Conservation (phyloP, 2,888 invertebrate species). For the Yponomeuta cagnagella region DNA sequence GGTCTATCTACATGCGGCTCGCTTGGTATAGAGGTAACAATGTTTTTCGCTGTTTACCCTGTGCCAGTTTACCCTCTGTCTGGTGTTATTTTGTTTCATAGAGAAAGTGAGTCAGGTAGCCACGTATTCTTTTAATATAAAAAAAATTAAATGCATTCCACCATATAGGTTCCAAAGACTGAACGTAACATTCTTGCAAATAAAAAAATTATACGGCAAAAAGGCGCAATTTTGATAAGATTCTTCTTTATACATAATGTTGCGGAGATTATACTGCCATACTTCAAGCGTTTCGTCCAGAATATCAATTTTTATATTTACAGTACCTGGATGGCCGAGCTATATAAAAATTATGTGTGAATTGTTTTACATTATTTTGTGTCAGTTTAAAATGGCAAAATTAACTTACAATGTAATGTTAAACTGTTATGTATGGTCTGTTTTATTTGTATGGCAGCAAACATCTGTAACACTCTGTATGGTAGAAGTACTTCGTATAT, state of each 20-base stretch:
- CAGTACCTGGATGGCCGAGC: no score
- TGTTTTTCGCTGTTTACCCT: neutral
- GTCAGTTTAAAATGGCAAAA: no score
- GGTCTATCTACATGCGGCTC: neutral
- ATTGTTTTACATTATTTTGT: neutral
- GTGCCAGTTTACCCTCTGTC: neutral
- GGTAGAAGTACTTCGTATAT: neutral
- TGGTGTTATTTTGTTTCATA: neutral
- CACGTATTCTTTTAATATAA: neutral
- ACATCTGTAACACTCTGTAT: neutral
- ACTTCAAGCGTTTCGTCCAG: neutral
- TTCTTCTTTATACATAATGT: conserved; percentile 1
- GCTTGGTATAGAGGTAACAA: no score
- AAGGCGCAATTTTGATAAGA: neutral
- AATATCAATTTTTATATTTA: neutral
- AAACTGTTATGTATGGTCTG: no score
- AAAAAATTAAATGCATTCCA: conserved; percentile 25
- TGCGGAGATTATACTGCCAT: neutral
- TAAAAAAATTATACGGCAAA: neutral
- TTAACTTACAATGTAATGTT: no score
- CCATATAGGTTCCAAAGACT: conserved; percentile 47
- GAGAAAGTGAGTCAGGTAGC: neutral
- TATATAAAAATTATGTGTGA: no score
- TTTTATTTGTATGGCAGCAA: no score
- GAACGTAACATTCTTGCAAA: conserved; percentile 22